These are phyloP conservation scores for Montifringilla adamsi DNA, from an alignment of 2,113 vertebrate genomes.

Conservation along the genomic window DNA sequence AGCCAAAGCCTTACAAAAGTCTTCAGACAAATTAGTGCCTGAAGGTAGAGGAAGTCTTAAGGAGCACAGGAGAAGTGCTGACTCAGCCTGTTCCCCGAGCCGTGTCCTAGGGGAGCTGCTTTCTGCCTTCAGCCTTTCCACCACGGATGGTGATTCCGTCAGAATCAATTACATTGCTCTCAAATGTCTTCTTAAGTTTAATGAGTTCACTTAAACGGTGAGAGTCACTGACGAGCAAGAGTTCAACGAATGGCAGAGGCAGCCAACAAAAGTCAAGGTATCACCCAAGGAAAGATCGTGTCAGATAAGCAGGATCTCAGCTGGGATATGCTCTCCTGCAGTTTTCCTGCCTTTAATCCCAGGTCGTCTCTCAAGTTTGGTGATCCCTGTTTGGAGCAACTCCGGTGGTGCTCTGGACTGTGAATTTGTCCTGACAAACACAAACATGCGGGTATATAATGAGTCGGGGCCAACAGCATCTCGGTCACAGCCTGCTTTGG, in stretches of 20 bases:
- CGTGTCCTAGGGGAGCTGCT: neutral
- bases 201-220: conserved; percentile 37
- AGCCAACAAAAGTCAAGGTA: neutral
- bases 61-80: conserved; percentile 57
- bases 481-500: neutral
- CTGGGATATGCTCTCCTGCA: neutral
- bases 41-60: conserved; percentile 73
- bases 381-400: neutral
- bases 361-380: neutral
- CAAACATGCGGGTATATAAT: neutral
- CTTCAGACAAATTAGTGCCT: conserved; percentile 74
- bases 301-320: neutral
- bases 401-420: neutral
- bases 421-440: neutral
- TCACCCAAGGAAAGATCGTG: neutral
- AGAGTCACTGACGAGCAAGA: neutral
- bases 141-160: conserved; percentile 25
- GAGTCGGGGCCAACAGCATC: neutral
- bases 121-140: conserved; percentile 42
- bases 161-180: conserved; percentile 60
- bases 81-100: conserved; percentile 53
- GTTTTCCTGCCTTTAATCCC: neutral
- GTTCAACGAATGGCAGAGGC: neutral
- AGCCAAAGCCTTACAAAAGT: conserved; percentile 64
- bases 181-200: conserved; percentile 52